phyloP scores from a whole-genome alignment of 2,113 vertebrate genomes.

The Erinaceus europaeus region DNA sequence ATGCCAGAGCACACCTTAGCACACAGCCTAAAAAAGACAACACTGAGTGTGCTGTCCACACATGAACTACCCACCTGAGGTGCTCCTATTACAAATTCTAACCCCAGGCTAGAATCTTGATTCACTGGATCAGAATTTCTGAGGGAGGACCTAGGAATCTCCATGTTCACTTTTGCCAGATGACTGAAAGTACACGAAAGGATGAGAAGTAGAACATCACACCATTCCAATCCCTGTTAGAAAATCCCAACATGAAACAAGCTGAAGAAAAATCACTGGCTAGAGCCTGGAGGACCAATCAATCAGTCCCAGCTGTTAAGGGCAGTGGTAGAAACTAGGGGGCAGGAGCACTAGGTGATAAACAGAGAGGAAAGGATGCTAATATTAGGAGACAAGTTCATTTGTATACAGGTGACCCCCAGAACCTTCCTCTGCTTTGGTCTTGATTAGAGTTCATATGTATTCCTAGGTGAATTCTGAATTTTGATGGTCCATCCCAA shows the following conservation, averaged over 20 bases:
- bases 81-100: not conserved
- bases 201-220: not conserved
- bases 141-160: not conserved
- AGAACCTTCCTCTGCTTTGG: not conserved
- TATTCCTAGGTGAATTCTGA: not conserved
- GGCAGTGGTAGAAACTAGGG: not conserved
- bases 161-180: not conserved
- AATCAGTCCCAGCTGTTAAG: not conserved
- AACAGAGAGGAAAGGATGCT: not conserved
- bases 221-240: not conserved
- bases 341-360: not conserved
- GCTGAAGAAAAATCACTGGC: not conserved
- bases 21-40: not conserved
- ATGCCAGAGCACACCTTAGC: not conserved
- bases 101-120: not conserved
- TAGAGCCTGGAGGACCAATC: not conserved
- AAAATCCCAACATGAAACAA: not conserved
- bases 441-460: not conserved
- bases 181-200: not conserved
- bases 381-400: no score
- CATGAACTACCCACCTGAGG: not conserved
- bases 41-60: not conserved
- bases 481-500: not conserved
- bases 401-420: not conserved
- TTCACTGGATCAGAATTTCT: not conserved